Percentiles rank a stretch among this genome's conserved stretches.
These are phyloP conservation scores for Steatornis caripensis DNA, from an alignment of 2,113 vertebrate species.

Conservation along the genomic window DNA sequence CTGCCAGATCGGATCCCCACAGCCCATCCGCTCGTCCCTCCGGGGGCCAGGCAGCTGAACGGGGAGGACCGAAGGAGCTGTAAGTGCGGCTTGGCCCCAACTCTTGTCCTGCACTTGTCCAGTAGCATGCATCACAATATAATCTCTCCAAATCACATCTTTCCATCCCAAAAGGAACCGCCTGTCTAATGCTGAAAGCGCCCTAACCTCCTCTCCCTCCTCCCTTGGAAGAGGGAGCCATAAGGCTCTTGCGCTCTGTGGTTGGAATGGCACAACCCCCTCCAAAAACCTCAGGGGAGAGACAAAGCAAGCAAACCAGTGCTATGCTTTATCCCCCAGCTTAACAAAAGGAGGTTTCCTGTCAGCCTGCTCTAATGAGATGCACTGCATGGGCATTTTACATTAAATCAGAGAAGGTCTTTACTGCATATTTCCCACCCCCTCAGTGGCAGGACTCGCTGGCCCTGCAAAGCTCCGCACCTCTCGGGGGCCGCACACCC, in stretches of 20 bases:
- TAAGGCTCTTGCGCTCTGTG: not conserved
- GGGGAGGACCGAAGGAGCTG: not conserved
- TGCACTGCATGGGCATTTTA: not conserved
- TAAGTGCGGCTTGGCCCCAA: not conserved
- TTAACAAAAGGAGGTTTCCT: not conserved
- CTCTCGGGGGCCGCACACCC: not conserved
- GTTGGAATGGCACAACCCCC: not conserved
- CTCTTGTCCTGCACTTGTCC: not conserved
- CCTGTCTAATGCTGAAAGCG: not conserved
- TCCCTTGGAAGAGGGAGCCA: not conserved
- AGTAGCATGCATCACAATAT: not conserved
- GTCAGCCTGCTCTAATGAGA: not conserved
- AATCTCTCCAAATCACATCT: not conserved
- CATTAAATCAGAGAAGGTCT: not conserved
- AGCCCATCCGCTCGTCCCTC: not conserved
- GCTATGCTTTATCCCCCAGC: not conserved
- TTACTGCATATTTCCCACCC: accelerated
- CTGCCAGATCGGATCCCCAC: not conserved
- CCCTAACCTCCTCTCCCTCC: not conserved
- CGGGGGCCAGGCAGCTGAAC: not conserved
- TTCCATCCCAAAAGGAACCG: not conserved
- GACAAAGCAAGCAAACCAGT: not conserved
- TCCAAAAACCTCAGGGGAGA: not conserved
- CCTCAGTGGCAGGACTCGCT: not conserved
- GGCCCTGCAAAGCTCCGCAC: not conserved